Base-by-base conservation (phyloP, 64 coral and sea anemone species). In the Pocillopora damicornis region DNA sequence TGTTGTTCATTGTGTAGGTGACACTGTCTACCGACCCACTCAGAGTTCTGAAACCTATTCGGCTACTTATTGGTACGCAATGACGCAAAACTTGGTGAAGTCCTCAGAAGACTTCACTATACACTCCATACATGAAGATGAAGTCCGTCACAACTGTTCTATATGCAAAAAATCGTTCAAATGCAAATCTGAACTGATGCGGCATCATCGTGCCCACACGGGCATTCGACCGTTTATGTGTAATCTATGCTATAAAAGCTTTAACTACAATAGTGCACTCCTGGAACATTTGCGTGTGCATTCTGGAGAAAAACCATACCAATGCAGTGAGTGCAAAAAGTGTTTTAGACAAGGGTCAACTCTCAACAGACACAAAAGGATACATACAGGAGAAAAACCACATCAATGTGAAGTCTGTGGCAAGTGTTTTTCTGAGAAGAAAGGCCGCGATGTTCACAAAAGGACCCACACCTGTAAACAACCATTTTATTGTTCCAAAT, bases 401-500 rank as follows among this genome's bases (percentile, higher is more conserved):
- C 77, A 88, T 75, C 77, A 88, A 65, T 89, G 88, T 73, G 88
- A 89, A 13, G n/a, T 79, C 37, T 89, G 88, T 23, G 15, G 61
- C 20, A 89, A 89, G 37, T 36, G 22, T 12, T 89, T 89, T 62
- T 58, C 88, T 26, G 61, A 80, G 14, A 75, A 35, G 34, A 37
- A 13, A 37, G 35, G 74, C 35, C 74, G 35, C 5, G 37, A 35
- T 26, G 30, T 12, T 16, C 74, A 75, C 35, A 75, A 35, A 75
- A 23, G 15, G 13, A 35, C 35, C 0, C 74, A 75, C 74, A 75
- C 3, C 36, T 15, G 74, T 37, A 17, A 75, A 37, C 30, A 35
- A 15, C 74, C 74, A 75, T 75, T 75, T 75, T 75, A 75, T 75
- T 75, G 74, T 38, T 75, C 74, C 74, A 75, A 75, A 16, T 75